phyloP scores from a whole-genome alignment of 64 coral and sea anemone species.

The Actinia tenebrosa region DNA sequence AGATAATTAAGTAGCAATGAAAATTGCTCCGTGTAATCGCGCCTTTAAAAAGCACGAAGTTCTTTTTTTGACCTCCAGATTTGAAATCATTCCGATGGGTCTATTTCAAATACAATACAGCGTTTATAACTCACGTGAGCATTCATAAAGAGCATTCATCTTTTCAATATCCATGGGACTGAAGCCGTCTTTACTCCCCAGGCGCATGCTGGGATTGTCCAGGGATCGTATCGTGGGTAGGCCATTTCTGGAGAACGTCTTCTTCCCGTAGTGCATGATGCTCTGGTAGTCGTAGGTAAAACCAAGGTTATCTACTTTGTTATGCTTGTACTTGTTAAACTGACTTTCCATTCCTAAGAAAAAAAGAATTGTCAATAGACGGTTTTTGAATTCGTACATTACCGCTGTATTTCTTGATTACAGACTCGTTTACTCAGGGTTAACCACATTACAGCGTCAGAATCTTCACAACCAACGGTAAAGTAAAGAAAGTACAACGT shows the following conservation, averaged over 20 bases:
- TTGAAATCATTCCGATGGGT: too few species aligned
- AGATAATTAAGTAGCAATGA: too few species aligned
- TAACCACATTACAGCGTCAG: too few species aligned
- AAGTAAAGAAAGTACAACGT: too few species aligned
- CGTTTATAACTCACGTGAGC: conserved; percentile 51
- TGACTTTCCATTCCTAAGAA: conserved; percentile 67
- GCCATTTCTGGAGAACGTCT: conserved; percentile 73
- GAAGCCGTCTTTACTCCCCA: conserved; percentile 66
- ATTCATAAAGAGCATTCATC: conserved; percentile 80
- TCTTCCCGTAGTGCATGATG: conserved; percentile 87
- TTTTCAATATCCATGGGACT: conserved; percentile 81
- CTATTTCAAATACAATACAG: too few species aligned
- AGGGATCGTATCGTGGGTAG: conserved; percentile 61
- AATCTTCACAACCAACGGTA: too few species aligned
- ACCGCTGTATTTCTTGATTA: too few species aligned
- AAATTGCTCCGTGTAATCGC: too few species aligned
- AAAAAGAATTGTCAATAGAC: background rate
- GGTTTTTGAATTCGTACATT: background rate
- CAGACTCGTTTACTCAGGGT: too few species aligned
- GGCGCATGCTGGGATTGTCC: conserved; percentile 47
- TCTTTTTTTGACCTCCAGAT: too few species aligned
- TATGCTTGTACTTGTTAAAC: conserved; percentile 75
- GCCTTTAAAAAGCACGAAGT: too few species aligned
- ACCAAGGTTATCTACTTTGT: conserved; percentile 75
- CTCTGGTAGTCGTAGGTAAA: conserved; percentile 83